Evolutionary conservation across 2,113 vertebrate genomes (phyloP), one percentile per base, ranked within the genome.

Genomic region (Baryphthengus martii): DNA sequence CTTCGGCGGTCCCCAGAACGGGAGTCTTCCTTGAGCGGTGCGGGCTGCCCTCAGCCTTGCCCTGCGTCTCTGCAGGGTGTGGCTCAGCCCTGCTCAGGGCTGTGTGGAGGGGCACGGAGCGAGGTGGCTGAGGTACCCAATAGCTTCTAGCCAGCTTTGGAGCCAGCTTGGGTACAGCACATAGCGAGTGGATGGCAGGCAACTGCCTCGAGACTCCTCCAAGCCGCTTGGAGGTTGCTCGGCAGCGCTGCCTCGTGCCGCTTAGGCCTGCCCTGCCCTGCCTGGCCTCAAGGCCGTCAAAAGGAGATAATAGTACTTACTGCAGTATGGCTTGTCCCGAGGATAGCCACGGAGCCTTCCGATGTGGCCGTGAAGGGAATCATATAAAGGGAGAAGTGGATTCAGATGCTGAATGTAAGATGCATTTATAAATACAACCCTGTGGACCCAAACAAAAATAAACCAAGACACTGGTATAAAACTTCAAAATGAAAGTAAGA

Each of bases 271-370:
- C 21, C 7, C n/a, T 63, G 35, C 1, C 21, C 5, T 24, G 29
- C 26, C n/a, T 79, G 78, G 13, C 33, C 81, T 83, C 24, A 7
- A 2, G 4, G 42, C 42, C 88, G 35, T 53, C 28, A 23, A 3
- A 76, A 80, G 33, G 35, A 55, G 49, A 17, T 70, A 13, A 18
- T 13, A 35, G n/a, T 18, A 25, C 9, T 65, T 42, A 10, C 11
- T 80, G 50, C 24, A 75, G 45, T 25, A 3, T 65, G 58, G 49
- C 3, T 73, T 74, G 16, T 78, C 45, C 68, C 81, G 61, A 37
- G 55, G 39, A 33, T 70, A 84, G 23, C 31, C 29, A 0, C 0
- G 2, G 42, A 72, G 28, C 44, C 3, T 0, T 5, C 62, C 23
- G 55, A 21, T 49, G 16, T 3, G 9, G 42, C 55, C 40, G 19